Conservation (phyloP, 2,888 invertebrate species). For the Beris chalybata region DNA sequence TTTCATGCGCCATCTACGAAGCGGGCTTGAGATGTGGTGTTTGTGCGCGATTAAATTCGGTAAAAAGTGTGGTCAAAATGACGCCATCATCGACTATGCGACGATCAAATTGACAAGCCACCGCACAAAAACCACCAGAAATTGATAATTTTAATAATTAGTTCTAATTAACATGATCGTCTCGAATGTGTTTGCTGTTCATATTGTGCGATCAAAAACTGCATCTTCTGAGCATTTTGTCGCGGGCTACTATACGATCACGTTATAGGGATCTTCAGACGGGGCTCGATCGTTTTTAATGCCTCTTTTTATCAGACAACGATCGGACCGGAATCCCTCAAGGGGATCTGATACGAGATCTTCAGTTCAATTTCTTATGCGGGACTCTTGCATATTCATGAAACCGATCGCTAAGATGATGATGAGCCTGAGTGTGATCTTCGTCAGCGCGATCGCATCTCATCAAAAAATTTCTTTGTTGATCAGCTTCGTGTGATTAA, state of each 20-base stretch:
- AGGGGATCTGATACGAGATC: too few species aligned
- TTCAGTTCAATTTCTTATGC: too few species aligned
- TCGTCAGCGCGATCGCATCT: too few species aligned
- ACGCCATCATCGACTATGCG: constrained; percentile 33
- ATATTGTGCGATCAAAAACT: background rate
- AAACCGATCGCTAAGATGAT: too few species aligned
- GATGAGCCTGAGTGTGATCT: too few species aligned
- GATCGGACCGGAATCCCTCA: constrained; percentile 25
- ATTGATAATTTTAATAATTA: constrained; percentile 41
- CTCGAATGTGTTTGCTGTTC: background rate
- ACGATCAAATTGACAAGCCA: constrained; percentile 20
- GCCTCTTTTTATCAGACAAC: background rate
- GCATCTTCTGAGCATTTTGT: background rate
- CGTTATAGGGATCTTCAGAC: too few species aligned
- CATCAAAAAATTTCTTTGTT: constrained; percentile 6
- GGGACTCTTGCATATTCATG: too few species aligned
- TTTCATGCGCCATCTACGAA: constrained; percentile 32
- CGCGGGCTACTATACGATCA: too few species aligned
- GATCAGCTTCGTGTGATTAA: constrained; percentile 30
- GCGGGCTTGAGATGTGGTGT: background rate
- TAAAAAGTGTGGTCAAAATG: constrained; percentile 29
- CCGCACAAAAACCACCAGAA: constrained; percentile 10
- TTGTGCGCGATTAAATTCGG: constrained; percentile 5
- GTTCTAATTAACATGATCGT: constrained; percentile 38
- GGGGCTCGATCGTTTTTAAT: background rate